Conservation (phyloP, 2,797 vertebrate genomes). For the Premnoplex brunnescens region DNA sequence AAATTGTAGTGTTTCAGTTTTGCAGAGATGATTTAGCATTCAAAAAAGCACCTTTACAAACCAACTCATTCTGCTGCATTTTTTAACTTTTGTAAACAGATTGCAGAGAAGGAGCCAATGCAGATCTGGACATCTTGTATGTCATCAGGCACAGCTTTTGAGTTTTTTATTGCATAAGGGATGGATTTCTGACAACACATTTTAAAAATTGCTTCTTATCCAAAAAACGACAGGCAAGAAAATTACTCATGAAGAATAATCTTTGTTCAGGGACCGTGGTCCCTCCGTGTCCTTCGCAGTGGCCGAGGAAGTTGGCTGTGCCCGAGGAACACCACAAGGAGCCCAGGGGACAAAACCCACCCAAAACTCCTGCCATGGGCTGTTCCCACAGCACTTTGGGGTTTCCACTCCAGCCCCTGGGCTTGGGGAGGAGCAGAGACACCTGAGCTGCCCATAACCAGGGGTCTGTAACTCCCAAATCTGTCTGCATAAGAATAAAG, state of each 20-base stretch:
- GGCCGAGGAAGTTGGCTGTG: not conserved
- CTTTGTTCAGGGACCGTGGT: constrained; percentile 47
- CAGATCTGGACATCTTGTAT: constrained; percentile 72
- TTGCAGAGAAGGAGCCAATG: constrained; percentile 71
- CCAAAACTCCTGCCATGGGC: not conserved
- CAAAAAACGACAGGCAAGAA: constrained; percentile 64
- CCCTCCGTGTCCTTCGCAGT: not conserved
- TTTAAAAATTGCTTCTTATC: constrained; percentile 71
- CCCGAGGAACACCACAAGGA: not conserved
- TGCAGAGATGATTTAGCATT: constrained; percentile 61
- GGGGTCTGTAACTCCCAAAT: not conserved
- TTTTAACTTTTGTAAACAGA: constrained; percentile 72
- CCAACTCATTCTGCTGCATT: constrained; percentile 62
- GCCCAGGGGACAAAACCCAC: not conserved
- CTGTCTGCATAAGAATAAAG: not conserved
- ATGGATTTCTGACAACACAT: constrained; percentile 75
- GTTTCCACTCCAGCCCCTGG: not conserved
- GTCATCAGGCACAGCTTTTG: constrained; percentile 69
- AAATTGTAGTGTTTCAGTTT: not conserved
- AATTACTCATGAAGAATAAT: constrained; percentile 57
- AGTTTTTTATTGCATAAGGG: constrained; percentile 72
- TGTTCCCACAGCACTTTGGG: not conserved
- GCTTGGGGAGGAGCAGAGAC: not conserved
- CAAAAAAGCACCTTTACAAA: constrained; percentile 68
- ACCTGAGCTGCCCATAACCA: not conserved